Base-by-base conservation (phyloP, 2,888 invertebrate genomes). In the Zygothrica quintamaculata region DNA sequence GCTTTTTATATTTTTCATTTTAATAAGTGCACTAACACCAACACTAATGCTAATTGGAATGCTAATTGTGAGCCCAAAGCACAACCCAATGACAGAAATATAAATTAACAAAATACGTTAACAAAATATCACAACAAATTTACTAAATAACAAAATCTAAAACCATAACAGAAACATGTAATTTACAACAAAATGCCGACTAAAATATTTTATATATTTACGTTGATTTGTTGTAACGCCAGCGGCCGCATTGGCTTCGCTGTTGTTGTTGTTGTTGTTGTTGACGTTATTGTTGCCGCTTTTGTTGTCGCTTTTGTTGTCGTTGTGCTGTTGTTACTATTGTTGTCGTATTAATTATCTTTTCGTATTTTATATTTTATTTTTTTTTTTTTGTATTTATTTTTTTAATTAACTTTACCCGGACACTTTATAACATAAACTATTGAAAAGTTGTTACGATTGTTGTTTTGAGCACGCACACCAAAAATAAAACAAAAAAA, bases 1-100 rank as follows among this genome's bases (percentile, higher is more conserved):
- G 78, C 78, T 81, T 78, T 81, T 77, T 66, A 64, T 56, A 74
- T 81, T 58, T 65, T 59, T 55, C 40, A 60, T 84, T 73, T 69
- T 78, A 67, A 77, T 81, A 81, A 65, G 80, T 47, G 26, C 55
- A 55, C 46, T 16, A 48, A 40, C 53, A 47, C 53, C 44, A 46
- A 57, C 55, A 56, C 42, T 60, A 65, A 58, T 74, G 55, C 84
- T 77, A 77, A 78, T 84, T 77, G 74, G 80, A 52, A 44, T 37
- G 33, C 39, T 48, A 62, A 56, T 52, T 64, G 48, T 56, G 59
- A 57, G 60, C 34, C 34, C 18, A 57, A 44, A 39, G 16, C 1
- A 12, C 51, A 65, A 72, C 37, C 40, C 44, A 33, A n/a, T 26
- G 50, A 57, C 31, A 61, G 42, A 42, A 50, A 55, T 40, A 46